These are phyloP conservation scores for Drosophila heteroneura DNA, from an alignment of 2,888 invertebrate genomes.

Conservation along the genomic window DNA sequence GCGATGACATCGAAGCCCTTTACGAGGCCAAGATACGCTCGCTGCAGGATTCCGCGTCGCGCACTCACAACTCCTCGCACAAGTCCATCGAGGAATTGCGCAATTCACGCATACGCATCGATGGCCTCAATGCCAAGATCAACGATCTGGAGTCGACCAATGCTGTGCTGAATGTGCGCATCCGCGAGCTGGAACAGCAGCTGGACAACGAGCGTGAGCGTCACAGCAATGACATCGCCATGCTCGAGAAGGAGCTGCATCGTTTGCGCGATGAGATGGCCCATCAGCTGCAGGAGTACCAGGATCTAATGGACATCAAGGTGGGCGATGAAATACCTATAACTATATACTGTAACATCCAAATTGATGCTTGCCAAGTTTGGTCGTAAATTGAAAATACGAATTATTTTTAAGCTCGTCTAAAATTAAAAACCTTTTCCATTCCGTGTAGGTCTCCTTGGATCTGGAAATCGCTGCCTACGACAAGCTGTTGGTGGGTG, in stretches of 20 bases:
- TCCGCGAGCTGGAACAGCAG: slow-evolving; percentile 93
- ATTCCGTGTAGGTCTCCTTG: slow-evolving; percentile 86
- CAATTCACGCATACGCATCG: slow-evolving; percentile 91
- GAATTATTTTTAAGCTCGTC: neutral
- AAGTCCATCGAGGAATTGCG: slow-evolving; percentile 93
- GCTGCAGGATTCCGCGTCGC: slow-evolving; percentile 89
- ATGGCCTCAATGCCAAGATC: slow-evolving; percentile 90
- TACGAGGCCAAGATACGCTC: slow-evolving; percentile 89
- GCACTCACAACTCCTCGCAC: slow-evolving; percentile 90
- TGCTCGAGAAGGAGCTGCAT: slow-evolving; percentile 91
- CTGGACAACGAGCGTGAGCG: slow-evolving; percentile 92
- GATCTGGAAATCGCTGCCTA: slow-evolving; percentile 97
- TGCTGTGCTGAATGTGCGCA: slow-evolving; percentile 87
- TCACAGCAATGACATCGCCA: slow-evolving; percentile 90
- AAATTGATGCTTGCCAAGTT: neutral
- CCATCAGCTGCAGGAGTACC: slow-evolving; percentile 95
- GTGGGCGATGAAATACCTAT: slow-evolving; percentile 84
- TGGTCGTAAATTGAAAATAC: neutral
- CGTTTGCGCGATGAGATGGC: slow-evolving; percentile 94
- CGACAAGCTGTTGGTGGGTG: slow-evolving; percentile 93
- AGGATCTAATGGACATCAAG: slow-evolving; percentile 98
- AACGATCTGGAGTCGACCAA: slow-evolving; percentile 92
- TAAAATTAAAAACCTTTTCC: neutral
- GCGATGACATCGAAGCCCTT: slow-evolving; percentile 94
- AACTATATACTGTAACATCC: neutral